These are phyloP conservation scores for Apteryx mantelli DNA, from an alignment of 2,113 vertebrate species.

Conservation along the genomic window DNA sequence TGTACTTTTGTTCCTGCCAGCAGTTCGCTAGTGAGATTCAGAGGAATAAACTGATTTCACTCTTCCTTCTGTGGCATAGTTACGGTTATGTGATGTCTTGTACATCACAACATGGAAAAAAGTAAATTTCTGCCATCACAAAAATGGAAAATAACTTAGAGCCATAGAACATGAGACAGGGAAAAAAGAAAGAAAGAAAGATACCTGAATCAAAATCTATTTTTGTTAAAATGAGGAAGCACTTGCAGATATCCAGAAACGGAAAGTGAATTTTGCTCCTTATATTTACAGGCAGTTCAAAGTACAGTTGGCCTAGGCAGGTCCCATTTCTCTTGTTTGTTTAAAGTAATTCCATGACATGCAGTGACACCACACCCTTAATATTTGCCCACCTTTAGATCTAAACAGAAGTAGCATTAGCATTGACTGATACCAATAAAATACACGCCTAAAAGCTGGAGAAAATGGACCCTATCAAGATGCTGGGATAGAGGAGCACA, in stretches of 20 bases:
- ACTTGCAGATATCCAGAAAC: background rate
- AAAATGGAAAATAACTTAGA: background rate
- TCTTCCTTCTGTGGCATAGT: background rate
- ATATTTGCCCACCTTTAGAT: fast-evolving
- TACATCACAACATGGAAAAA: background rate
- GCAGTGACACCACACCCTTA: too few species aligned
- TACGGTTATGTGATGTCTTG: background rate
- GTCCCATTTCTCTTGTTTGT: fast-evolving
- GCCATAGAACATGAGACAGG: background rate
- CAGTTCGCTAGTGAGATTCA: background rate
- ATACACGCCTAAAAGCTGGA: too few species aligned
- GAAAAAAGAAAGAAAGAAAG: background rate
- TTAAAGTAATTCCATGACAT: fast-evolving
- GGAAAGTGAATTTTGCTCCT: too few species aligned
- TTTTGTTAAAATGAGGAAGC: background rate
- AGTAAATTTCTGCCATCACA: background rate
- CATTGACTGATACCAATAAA: background rate
- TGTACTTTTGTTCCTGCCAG: background rate
- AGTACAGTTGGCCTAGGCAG: fast-evolving
- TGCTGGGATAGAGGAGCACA: background rate
- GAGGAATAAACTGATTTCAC: background rate
- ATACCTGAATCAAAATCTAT: background rate
- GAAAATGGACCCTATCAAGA: background rate
- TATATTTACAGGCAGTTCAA: fast-evolving
- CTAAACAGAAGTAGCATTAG: fast-evolving